Conservation (phyloP, 2,113 vertebrate species). For the Solenodon paradoxus region DNA sequence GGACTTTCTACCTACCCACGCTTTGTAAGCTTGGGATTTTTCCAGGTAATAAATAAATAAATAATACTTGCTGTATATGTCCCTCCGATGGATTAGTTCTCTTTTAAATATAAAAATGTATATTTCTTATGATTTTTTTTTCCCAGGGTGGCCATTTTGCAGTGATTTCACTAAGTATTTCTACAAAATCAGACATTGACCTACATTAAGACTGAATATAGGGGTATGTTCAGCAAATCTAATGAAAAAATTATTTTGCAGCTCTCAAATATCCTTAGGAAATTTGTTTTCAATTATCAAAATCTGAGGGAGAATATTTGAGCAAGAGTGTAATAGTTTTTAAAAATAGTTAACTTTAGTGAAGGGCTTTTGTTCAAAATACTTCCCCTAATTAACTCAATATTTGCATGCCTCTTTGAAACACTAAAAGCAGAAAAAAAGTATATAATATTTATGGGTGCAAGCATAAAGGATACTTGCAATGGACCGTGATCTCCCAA, state of each 20-base stretch:
- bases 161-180: not conserved
- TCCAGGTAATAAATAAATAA: conserved; percentile 4
- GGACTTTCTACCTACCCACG: not conserved
- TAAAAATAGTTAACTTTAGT: not conserved
- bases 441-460: not conserved
- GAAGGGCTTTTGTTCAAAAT: not conserved
- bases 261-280: not conserved
- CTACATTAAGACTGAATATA: not conserved
- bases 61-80: not conserved
- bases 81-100: no score
- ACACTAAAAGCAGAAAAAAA: not conserved
- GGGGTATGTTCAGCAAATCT: not conserved
- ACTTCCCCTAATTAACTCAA: not conserved
- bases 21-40: not conserved
- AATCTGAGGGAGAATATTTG: not conserved
- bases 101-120: not conserved
- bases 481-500: not conserved
- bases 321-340: not conserved
- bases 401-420: not conserved
- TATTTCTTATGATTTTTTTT: not conserved
- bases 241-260: not conserved
- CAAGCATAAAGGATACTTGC: not conserved
- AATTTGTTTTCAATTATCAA: conserved; percentile 7
- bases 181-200: not conserved
- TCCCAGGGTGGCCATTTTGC: not conserved